Percentiles rank a stretch among this genome's conserved stretches.
These are phyloP conservation scores for Actinia tenebrosa DNA, from an alignment of 64 coral and sea anemone genomes.

Conservation along the genomic window DNA sequence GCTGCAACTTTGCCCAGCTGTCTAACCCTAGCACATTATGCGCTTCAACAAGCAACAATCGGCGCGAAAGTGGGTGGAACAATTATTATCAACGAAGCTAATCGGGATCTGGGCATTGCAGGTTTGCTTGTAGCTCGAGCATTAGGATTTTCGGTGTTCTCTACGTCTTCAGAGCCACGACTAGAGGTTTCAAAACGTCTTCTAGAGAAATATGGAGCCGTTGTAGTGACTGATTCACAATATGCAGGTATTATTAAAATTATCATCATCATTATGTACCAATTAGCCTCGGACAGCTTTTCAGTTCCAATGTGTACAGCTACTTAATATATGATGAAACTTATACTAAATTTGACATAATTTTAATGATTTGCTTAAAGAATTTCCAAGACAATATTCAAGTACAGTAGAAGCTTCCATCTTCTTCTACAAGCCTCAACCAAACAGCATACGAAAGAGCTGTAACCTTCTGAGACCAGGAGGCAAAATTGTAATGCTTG, in stretches of 20 bases:
- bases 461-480: slow-evolving; percentile 46
- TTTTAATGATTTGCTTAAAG: background rate
- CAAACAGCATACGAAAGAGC: slow-evolving; percentile 39
- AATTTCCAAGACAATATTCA: background rate
- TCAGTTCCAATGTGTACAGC: background rate
- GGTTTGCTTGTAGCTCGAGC: slow-evolving; percentile 44
- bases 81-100: slow-evolving; percentile 46
- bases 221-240: slow-evolving; percentile 30
- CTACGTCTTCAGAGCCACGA: slow-evolving; percentile 35
- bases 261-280: no score
- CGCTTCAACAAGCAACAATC: slow-evolving; percentile 28
- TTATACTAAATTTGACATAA: no score
- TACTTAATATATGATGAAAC: background rate
- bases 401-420: slow-evolving; percentile 36
- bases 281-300: no score
- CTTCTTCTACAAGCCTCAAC: slow-evolving; percentile 54
- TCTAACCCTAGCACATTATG: slow-evolving; percentile 27
- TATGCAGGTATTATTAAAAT: no score
- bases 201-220: slow-evolving; percentile 16
- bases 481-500: slow-evolving; percentile 42
- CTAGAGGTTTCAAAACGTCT: slow-evolving; percentile 41
- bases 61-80: background rate
- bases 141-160: slow-evolving; percentile 33
- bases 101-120: slow-evolving; percentile 38
- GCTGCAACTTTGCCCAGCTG: slow-evolving; percentile 53